These are phyloP conservation scores for Dicentrarchus labrax DNA, from an alignment of 2,113 vertebrate species.

Conservation along the genomic window DNA sequence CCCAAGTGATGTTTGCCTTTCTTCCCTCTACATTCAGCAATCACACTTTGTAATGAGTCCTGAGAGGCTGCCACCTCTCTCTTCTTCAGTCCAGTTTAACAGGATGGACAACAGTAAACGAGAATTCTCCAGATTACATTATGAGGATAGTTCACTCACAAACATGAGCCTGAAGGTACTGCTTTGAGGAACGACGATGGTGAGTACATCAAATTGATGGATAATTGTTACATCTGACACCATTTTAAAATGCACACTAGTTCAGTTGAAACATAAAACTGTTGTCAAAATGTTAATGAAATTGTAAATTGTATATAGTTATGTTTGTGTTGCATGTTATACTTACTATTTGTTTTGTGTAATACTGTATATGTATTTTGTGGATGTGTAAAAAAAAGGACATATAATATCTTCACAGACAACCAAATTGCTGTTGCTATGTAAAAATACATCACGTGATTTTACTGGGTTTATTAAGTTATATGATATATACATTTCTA, in stretches of 20 bases:
- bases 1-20: conserved; percentile 71
- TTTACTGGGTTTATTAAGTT: neutral
- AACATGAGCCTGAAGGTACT: conserved; percentile 14
- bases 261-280: neutral
- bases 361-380: too few species aligned
- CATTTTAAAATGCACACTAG: neutral
- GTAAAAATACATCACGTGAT: neutral
- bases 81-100: conserved; percentile 30
- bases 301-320: too few species aligned
- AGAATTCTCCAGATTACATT: neutral
- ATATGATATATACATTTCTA: neutral
- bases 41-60: conserved; percentile 53
- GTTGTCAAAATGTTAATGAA: too few species aligned
- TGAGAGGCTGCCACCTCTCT: conserved; percentile 45
- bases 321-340: too few species aligned
- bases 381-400: too few species aligned
- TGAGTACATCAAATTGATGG: conserved; percentile 37
- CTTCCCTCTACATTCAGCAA: conserved; percentile 44
- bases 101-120: conserved; percentile 37
- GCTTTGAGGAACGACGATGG: conserved; percentile 53
- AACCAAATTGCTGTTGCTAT: neutral
- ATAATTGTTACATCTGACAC: neutral
- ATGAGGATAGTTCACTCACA: conserved; percentile 18
- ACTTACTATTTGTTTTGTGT: too few species aligned
- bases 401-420: neutral